Evolutionary conservation across 2,797 vertebrate species (phyloP).

Genomic region (Phoeniculus purpureus): DNA sequence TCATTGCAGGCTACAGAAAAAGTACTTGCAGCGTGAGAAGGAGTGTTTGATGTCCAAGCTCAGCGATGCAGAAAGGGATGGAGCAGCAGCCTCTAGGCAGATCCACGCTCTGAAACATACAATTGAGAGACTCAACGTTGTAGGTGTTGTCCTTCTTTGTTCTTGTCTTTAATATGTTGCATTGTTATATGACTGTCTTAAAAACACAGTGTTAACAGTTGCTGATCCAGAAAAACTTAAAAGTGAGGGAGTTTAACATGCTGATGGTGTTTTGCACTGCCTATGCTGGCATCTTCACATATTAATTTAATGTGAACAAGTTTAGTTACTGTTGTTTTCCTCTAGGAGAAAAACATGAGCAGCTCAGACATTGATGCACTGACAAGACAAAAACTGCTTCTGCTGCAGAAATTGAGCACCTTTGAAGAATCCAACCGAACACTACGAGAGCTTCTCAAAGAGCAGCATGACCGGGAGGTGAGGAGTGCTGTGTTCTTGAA

Average conservation of each 20-base stretch:
- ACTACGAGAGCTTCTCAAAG: slow-evolving; percentile 85
- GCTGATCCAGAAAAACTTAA: neutral
- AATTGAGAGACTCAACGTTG: slow-evolving; percentile 81
- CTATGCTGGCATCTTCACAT: neutral
- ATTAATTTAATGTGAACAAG: neutral
- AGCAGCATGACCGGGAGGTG: slow-evolving; percentile 87
- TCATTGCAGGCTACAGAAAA: slow-evolving; percentile 79
- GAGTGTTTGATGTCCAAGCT: slow-evolving; percentile 87
- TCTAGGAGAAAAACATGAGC: slow-evolving; percentile 83
- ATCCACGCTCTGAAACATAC: slow-evolving; percentile 84
- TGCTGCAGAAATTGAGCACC: slow-evolving; percentile 89
- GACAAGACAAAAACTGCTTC: slow-evolving; percentile 85
- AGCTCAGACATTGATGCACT: slow-evolving; percentile 82
- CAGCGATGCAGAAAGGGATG: slow-evolving; percentile 87
- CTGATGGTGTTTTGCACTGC: neutral
- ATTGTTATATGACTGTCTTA: neutral
- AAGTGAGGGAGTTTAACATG: neutral
- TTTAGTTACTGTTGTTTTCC: neutral
- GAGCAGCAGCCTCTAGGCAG: slow-evolving; percentile 86
- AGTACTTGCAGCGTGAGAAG: slow-evolving; percentile 79
- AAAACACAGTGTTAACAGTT: neutral
- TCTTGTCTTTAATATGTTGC: neutral
- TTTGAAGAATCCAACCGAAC: slow-evolving; percentile 89
- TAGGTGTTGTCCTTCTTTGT: slow-evolving; percentile 51
- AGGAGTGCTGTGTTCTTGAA: neutral